These are phyloP conservation scores for Micoletzkya japonica DNA, from an alignment of 2,888 invertebrate genomes.

Conservation along the genomic window DNA sequence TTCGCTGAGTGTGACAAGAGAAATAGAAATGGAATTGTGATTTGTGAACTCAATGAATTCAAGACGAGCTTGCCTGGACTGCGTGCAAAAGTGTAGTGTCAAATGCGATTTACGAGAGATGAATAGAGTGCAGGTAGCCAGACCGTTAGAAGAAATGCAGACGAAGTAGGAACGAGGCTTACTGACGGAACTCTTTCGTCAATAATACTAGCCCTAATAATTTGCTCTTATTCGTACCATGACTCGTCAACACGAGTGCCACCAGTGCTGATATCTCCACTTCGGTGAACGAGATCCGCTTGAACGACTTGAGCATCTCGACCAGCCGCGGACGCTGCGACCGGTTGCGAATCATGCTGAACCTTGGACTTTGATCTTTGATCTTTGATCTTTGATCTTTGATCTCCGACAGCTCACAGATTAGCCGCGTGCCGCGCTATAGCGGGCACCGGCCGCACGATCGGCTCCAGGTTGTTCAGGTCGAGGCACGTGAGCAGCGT, in stretches of 20 bases:
- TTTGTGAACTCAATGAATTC: no score
- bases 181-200: not conserved
- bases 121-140: no score
- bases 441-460: not conserved
- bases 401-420: not conserved
- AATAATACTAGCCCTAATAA: not conserved
- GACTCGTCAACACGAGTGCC: slow-evolving; percentile 4
- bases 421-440: not conserved
- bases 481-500: slow-evolving; percentile 17
- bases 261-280: slow-evolving; percentile 1
- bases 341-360: not conserved
- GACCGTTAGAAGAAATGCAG: no score
- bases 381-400: not conserved
- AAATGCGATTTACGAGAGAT: no score
- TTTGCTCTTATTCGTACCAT: not conserved
- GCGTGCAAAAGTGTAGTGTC: no score
- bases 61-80: no score
- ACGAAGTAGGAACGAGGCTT: no score
- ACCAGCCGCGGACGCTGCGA: not conserved
- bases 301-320: slow-evolving; percentile 12
- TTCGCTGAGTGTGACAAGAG: no score
- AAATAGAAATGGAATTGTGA: no score
- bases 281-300: slow-evolving; percentile 1
- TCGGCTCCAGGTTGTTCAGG: not conserved
- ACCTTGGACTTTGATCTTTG: not conserved